Evolutionary conservation across 37 sponge, comb jelly and placozoan species (phyloP).

Genomic region (Halisarca cf. caerulea): DNA sequence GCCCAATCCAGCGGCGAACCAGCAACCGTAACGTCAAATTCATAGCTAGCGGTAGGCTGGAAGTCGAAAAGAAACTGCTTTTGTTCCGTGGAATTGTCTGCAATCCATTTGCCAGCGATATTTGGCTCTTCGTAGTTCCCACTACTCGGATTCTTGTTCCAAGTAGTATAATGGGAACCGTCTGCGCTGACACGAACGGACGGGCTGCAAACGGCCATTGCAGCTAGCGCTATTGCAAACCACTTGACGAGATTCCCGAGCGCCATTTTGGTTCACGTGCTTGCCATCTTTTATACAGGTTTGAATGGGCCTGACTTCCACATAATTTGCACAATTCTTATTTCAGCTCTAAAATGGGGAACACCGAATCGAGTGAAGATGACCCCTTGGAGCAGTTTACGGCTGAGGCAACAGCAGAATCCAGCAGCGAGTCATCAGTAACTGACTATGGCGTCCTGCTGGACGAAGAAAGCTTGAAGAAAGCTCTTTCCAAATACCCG

Average conservation of each 20-base stretch:
- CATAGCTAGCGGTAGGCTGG: not conserved
- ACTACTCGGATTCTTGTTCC: too few species aligned
- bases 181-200: too few species aligned
- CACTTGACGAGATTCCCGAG: too few species aligned
- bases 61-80: not conserved
- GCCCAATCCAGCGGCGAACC: too few species aligned
- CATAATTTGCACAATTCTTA: too few species aligned
- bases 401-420: not conserved
- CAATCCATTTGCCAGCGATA: not conserved
- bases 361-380: not conserved
- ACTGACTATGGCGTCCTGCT: not conserved
- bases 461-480: constrained; percentile 4
- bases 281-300: too few species aligned
- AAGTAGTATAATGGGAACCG: too few species aligned
- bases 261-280: too few species aligned
- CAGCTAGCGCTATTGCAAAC: too few species aligned
- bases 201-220: too few species aligned
- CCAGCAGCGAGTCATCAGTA: not conserved
- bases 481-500: constrained; percentile 12
- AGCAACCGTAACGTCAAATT: not conserved
- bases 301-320: too few species aligned
- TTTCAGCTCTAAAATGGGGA: not conserved
- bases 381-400: not conserved
- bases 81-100: not conserved
- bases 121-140: not conserved